These are phyloP conservation scores for Therioaphis trifolii DNA, from an alignment of 2,888 invertebrate species.

Conservation along the genomic window DNA sequence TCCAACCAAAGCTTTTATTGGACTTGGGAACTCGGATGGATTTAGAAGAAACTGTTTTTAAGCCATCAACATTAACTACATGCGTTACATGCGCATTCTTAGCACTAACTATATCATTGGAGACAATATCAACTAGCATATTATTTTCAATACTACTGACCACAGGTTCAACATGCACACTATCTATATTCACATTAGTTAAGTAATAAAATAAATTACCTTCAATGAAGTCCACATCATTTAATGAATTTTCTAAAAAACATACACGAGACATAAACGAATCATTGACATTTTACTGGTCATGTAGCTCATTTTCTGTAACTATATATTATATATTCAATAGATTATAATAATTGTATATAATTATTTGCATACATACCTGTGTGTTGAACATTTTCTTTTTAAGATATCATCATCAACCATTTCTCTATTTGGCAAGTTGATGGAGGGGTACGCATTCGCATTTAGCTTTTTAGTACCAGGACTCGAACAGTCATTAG, in stretches of 20 bases:
- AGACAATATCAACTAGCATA: no score
- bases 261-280: conserved; percentile 22
- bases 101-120: no score
- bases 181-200: no score
- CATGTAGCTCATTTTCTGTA: conserved; percentile 3
- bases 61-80: no score
- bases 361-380: conserved; percentile 13
- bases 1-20: no score
- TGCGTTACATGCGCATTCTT: no score
- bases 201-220: no score
- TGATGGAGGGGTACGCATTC: neutral
- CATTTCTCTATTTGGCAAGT: conserved; percentile 16
- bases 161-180: no score
- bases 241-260: conserved; percentile 25
- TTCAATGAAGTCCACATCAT: no score
- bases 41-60: no score
- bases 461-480: conserved; percentile 21
- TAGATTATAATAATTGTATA: neutral
- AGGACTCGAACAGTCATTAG: conserved; percentile 12
- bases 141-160: no score
- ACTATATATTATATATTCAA: conserved; percentile 15
- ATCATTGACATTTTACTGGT: neutral
- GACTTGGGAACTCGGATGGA: no score
- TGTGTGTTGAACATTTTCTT: conserved; percentile 25
- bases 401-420: neutral